Evolutionary conservation across 2,113 vertebrate genomes (phyloP).

Genomic region (Lophotis ruficrista): DNA sequence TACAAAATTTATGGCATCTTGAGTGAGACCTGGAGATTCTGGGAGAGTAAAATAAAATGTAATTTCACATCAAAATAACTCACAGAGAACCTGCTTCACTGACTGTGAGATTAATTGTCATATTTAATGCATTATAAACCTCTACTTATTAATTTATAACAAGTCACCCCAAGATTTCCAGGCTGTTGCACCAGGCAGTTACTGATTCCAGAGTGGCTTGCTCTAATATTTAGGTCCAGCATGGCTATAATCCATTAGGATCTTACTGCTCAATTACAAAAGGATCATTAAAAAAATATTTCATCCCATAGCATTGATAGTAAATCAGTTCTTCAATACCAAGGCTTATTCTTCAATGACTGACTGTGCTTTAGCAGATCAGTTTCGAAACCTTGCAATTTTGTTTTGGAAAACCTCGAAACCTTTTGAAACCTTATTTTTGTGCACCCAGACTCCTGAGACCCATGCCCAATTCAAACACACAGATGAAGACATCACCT

Average conservation of each 20-base stretch:
- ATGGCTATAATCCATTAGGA: conserved; percentile 2
- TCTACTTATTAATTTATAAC: conserved; percentile 50
- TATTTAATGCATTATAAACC: conserved; percentile 62
- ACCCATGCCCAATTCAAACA: background rate
- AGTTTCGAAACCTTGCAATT: background rate
- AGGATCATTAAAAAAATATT: conserved; percentile 36
- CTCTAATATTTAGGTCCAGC: conserved; percentile 22
- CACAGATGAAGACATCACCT: background rate
- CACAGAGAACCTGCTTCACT: conserved; percentile 25
- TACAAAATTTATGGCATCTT: conserved; percentile 19
- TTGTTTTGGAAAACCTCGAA: background rate
- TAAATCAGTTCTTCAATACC: conserved; percentile 14
- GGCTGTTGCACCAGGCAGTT: conserved; percentile 22
- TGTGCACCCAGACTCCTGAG: background rate
- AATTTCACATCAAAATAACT: conserved; percentile 57
- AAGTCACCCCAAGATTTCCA: conserved; percentile 56
- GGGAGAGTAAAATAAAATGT: conserved; percentile 35
- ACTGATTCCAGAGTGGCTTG: background rate
- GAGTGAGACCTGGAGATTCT: background rate
- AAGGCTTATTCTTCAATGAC: background rate
- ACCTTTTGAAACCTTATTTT: background rate
- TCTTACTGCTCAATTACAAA: conserved; percentile 41
- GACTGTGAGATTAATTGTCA: conserved; percentile 50
- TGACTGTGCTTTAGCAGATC: background rate
- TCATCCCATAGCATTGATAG: background rate